These are phyloP conservation scores for Anarrhichthys ocellatus DNA, from an alignment of 2,113 vertebrate species.

Conservation along the genomic window DNA sequence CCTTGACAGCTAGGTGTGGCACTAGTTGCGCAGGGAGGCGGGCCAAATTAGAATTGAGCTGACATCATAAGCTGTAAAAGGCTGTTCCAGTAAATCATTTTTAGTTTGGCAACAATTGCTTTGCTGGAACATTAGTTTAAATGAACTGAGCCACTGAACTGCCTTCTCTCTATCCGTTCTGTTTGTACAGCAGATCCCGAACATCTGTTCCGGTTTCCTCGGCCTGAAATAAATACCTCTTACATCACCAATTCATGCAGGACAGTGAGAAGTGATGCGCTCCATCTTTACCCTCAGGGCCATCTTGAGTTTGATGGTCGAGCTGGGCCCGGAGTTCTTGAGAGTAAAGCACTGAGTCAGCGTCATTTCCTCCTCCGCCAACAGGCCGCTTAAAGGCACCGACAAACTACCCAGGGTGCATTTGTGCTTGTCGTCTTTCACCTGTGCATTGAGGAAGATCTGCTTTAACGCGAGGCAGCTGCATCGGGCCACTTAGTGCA, in stretches of 20 bases:
- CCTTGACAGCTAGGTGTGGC: neutral
- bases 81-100: neutral
- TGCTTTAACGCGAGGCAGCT: neutral
- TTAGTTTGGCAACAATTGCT: neutral
- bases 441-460: conserved; percentile 76
- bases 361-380: conserved; percentile 90
- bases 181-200: conserved; percentile 15
- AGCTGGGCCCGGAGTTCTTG: conserved; percentile 94
- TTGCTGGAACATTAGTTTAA: neutral
- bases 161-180: neutral
- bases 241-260: neutral
- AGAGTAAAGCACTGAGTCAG: conserved; percentile 92
- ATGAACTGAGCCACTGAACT: neutral
- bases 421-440: conserved; percentile 93
- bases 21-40: neutral
- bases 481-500: neutral
- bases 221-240: conserved; percentile 17
- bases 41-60: conserved; percentile 1
- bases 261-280: neutral
- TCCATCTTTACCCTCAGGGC: conserved; percentile 88
- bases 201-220: conserved; percentile 2
- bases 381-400: conserved; percentile 88
- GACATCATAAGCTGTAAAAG: neutral
- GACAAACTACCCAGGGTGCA: conserved; percentile 90
- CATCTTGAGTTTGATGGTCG: conserved; percentile 94